Conservation (phyloP, 2,888 invertebrate species). For the Rhingia campestris region DNA sequence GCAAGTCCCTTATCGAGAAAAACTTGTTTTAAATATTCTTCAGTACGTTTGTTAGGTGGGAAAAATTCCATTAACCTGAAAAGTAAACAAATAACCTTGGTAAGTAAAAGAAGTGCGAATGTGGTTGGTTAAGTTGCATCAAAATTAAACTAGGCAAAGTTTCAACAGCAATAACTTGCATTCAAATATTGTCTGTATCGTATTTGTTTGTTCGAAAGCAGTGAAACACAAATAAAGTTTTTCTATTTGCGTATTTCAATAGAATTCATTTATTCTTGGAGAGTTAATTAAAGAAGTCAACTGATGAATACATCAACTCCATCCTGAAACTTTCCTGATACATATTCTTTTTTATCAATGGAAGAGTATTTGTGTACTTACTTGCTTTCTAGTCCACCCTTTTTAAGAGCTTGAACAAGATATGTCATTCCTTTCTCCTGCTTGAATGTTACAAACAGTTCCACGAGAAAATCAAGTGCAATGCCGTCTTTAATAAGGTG, state of each 20-base stretch:
- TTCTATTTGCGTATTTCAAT: slow-evolving; percentile 72
- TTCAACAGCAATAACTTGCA: too few species aligned
- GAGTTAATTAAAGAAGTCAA: slow-evolving; percentile 80
- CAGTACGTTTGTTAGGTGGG: slow-evolving; percentile 95
- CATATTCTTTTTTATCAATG: not conserved
- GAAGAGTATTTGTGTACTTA: slow-evolving; percentile 77
- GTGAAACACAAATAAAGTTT: slow-evolving; percentile 76
- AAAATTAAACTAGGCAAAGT: too few species aligned
- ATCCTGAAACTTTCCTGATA: slow-evolving; percentile 78
- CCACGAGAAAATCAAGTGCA: slow-evolving; percentile 96
- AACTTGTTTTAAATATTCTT: slow-evolving; percentile 91
- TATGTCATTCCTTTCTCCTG: slow-evolving; percentile 93
- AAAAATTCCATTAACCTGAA: slow-evolving; percentile 94
- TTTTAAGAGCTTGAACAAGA: slow-evolving; percentile 93
- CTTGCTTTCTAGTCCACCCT: slow-evolving; percentile 91
- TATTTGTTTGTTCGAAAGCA: slow-evolving; percentile 71
- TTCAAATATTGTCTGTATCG: too few species aligned
- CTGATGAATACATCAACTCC: slow-evolving; percentile 74
- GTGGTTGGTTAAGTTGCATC: too few species aligned
- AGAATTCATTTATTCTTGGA: slow-evolving; percentile 77
- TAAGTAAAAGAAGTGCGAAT: not conserved
- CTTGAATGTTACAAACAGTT: slow-evolving; percentile 95
- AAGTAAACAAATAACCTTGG: slow-evolving; percentile 44
- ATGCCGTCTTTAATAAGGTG: slow-evolving; percentile 96
- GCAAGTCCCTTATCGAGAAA: slow-evolving; percentile 92